Evolutionary conservation across 2,113 vertebrate genomes (phyloP), one percentile per base, ranked within the genome.

Genomic region (Rhinoderma darwinii): DNA sequence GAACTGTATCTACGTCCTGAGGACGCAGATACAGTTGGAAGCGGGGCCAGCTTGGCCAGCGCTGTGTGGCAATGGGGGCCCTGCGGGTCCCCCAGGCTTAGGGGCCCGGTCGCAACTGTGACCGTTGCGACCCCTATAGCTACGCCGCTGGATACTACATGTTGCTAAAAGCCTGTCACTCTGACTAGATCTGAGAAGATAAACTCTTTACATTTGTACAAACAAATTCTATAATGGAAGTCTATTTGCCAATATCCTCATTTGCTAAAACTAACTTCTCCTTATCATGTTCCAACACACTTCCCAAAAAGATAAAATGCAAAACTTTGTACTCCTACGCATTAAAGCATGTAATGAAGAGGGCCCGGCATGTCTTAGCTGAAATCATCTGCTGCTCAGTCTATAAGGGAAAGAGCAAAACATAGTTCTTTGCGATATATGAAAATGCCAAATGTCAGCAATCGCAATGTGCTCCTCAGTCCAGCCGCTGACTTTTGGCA

Each of bases 361-460:
- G 66, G 66, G 6, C 15, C 30, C 6, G 1, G 32, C 17, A 35
- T 10, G 35, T 20, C 10, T 39, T 35, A 70, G 27, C 66, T 39
- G 3, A 7, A 37, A 39, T 70, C 32, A 70, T 41, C 68, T 11
- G 35, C 68, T 72, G 35, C 63, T 68, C 63, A 68, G 61, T 66
- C 61, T 66, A 66, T 66, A 66, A 66, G 27, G 27, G 12, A 66
- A 5, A 32, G 27, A 66, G 61, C 66, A 70, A 32, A 72, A 25
- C 68, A 41, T 10, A 72, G 68, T 12, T n/a, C n/a, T n/a, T n/a
- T n/a, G 35, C 5, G 18, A 72, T 41, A 2, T 41, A 72, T 72
- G 18, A 20, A 72, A 72, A 72, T 72, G 8, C 37, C 68, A 72
- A 72, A 72, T 72, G 68, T 72, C 68, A 72, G 35, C 14, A 25